These are phyloP conservation scores for Brassicogethes aeneus DNA, from an alignment of 2,888 invertebrate genomes.

Conservation along the genomic window DNA sequence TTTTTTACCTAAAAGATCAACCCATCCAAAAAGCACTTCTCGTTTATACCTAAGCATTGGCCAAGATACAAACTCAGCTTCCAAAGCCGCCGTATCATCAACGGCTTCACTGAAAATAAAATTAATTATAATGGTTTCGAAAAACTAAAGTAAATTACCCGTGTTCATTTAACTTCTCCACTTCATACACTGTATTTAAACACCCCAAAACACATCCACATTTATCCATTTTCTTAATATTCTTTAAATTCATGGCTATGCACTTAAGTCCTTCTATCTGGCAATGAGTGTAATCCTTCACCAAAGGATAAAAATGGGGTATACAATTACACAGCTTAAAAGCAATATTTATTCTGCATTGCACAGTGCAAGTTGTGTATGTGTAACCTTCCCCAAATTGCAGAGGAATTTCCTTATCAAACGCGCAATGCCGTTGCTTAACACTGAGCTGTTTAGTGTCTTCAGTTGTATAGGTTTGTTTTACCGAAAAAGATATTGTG, in stretches of 20 bases:
- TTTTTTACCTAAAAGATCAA: conserved; percentile 60
- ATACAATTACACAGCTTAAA: conserved; percentile 58
- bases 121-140: not conserved
- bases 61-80: conserved; percentile 67
- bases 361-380: conserved; percentile 63
- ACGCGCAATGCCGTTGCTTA: conserved; percentile 64
- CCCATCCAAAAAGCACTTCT: conserved; percentile 77
- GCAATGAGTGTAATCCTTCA: conserved; percentile 50
- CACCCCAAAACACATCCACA: conserved; percentile 68
- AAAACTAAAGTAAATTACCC: conserved; percentile 39
- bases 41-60: conserved; percentile 69
- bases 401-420: conserved; percentile 56
- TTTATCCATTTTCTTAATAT: conserved; percentile 50
- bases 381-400: conserved; percentile 50
- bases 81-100: conserved; percentile 32
- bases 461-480: conserved; percentile 67
- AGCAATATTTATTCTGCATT: conserved; percentile 61
- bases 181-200: conserved; percentile 65
- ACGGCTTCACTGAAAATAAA: conserved; percentile 12
- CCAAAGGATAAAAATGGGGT: conserved; percentile 59
- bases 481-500: conserved; percentile 58
- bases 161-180: conserved; percentile 59
- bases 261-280: conserved; percentile 51
- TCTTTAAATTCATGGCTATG: conserved; percentile 44
- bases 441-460: conserved; percentile 61